Conservation (phyloP, 2,113 vertebrate genomes). For the Odontophorus gujanensis region DNA sequence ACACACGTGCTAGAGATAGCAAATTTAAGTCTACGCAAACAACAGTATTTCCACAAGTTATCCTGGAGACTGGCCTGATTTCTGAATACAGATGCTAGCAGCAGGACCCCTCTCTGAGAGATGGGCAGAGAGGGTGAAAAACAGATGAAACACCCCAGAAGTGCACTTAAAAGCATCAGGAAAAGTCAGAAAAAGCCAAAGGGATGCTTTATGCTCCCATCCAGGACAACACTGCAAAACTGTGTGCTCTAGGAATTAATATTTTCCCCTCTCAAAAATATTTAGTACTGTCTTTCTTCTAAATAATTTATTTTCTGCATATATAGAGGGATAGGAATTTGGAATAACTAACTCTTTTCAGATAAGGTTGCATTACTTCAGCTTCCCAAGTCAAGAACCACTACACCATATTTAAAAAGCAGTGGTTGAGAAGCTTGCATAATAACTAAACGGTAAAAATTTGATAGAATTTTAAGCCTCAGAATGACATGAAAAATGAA, state of each 20-base stretch:
- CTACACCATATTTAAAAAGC: slow-evolving; percentile 5
- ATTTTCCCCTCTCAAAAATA: not conserved
- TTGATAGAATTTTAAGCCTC: not conserved
- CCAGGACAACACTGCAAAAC: not conserved
- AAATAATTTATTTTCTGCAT: not conserved
- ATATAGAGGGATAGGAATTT: not conserved
- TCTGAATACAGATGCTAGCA: accelerated
- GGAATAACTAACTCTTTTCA: not conserved
- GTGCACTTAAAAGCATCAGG: not conserved
- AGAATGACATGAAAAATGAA: not conserved
- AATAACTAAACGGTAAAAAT: slow-evolving; percentile 21
- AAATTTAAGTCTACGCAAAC: not conserved
- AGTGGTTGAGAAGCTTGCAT: not conserved
- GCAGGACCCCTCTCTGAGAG: not conserved
- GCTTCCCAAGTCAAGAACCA: not conserved
- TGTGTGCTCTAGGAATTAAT: not conserved
- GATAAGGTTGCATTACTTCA: not conserved
- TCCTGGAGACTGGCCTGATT: not conserved
- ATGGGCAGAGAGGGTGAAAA: not conserved
- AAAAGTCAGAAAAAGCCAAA: not conserved
- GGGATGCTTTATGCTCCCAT: not conserved
- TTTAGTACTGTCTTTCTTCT: not conserved
- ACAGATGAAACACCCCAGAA: not conserved
- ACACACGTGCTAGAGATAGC: not conserved
- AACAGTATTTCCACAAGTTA: not conserved